These are phyloP conservation scores for Chamaea fasciata DNA, from an alignment of 2,113 vertebrate genomes.

Conservation along the genomic window DNA sequence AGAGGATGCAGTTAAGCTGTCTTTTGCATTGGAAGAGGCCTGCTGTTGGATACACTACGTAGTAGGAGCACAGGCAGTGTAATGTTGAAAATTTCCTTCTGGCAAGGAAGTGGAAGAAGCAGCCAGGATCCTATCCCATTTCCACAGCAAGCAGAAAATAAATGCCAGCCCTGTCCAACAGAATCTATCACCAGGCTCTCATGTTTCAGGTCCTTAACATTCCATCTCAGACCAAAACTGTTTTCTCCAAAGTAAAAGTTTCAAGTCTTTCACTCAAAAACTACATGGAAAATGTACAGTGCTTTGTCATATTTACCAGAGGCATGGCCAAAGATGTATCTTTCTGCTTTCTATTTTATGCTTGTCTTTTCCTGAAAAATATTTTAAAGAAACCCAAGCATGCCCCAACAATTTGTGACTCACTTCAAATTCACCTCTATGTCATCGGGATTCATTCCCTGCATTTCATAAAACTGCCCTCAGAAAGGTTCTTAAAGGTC, in stretches of 20 bases:
- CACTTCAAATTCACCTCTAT: neutral
- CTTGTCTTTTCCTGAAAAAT: neutral
- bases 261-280: neutral
- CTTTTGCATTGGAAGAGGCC: neutral
- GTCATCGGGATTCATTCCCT: neutral
- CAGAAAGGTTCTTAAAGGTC: neutral
- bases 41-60: rapidly evolving
- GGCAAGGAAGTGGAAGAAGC: neutral
- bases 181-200: neutral
- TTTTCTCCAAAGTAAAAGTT: neutral
- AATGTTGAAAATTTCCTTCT: neutral
- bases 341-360: neutral
- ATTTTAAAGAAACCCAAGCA: neutral
- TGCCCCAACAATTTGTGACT: neutral
- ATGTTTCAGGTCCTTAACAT: neutral
- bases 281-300: neutral
- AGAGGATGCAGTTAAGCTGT: neutral
- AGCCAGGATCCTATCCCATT: neutral
- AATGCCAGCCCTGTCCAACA: neutral
- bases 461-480: neutral
- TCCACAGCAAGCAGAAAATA: neutral
- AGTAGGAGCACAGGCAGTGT: neutral
- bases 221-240: neutral
- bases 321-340: neutral
- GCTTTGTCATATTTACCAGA: neutral